Conservation (phyloP, 2,113 vertebrate genomes). For the Gavia stellata region DNA sequence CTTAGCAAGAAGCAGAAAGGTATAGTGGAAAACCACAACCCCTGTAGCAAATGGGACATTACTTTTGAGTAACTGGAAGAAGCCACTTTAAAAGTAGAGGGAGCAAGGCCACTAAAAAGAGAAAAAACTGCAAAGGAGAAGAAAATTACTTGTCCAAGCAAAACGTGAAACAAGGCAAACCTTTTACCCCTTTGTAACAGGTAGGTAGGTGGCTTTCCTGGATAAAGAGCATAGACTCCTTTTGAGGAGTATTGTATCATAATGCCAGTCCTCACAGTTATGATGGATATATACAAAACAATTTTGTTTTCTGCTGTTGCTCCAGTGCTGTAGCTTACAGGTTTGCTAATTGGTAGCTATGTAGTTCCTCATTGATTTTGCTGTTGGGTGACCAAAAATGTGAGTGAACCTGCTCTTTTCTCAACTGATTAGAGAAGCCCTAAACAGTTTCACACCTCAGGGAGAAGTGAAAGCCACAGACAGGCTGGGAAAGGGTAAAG, state of each 20-base stretch:
- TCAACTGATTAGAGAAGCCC: background rate
- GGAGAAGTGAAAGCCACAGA: background rate
- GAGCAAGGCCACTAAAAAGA: background rate
- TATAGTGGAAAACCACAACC: background rate
- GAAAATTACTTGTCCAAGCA: background rate
- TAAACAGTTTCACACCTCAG: background rate
- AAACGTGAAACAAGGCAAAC: background rate
- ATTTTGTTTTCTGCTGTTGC: background rate
- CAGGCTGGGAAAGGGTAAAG: background rate
- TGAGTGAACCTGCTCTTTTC: background rate
- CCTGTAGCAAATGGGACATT: background rate
- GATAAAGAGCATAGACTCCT: background rate
- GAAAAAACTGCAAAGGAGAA: background rate
- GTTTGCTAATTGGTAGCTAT: background rate
- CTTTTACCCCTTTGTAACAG: background rate
- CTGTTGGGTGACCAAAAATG: background rate
- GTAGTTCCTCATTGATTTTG: background rate
- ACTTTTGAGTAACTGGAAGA: background rate
- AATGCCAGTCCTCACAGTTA: background rate
- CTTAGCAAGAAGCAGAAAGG: background rate
- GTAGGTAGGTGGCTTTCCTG: background rate
- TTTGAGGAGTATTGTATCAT: background rate
- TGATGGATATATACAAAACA: background rate
- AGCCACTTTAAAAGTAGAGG: background rate
- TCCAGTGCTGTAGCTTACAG: background rate